A percentile compares a stretch with the other conserved stretches of the same genome.
Evolutionary conservation across 2,113 vertebrate genomes (phyloP).

Genomic region (Craseonycteris thonglongyai): DNA sequence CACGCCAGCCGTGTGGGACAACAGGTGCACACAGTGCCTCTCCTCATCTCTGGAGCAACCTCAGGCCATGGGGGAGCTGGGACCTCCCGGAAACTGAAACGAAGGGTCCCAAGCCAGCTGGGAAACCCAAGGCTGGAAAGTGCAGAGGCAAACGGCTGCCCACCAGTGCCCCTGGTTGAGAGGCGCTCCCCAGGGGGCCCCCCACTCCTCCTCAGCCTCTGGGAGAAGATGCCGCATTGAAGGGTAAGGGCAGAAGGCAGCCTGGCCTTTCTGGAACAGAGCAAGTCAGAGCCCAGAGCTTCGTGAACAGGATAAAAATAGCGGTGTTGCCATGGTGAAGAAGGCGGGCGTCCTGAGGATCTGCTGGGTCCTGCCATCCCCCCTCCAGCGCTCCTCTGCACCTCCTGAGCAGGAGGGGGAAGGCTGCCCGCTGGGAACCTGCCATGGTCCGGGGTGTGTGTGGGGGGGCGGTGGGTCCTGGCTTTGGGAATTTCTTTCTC

Average conservation of each 20-base stretch:
- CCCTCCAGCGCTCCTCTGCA: neutral
- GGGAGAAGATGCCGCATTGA: neutral
- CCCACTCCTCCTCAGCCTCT: neutral
- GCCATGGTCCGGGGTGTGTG: too few relatives aligned
- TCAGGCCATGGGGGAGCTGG: neutral
- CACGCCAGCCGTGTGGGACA: neutral
- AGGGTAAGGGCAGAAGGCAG: constrained; percentile 56
- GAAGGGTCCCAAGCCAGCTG: neutral
- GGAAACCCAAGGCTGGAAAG: neutral
- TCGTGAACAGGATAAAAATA: constrained; percentile 82
- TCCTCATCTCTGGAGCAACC: neutral
- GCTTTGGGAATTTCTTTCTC: neutral
- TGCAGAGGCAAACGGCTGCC: neutral
- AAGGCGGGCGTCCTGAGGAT: constrained; percentile 78
- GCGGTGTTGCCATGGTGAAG: constrained; percentile 80
- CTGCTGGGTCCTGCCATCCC: constrained; percentile 71
- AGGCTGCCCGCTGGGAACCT: neutral
- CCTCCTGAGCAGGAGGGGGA: neutral
- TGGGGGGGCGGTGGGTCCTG: too few relatives aligned
- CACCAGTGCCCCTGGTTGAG: neutral
- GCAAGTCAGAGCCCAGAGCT: constrained; percentile 77
- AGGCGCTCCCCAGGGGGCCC: neutral
- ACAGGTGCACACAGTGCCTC: neutral
- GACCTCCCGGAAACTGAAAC: constrained; percentile 16
- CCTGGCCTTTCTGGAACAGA: constrained; percentile 68